Percentiles rank a stretch among this genome's conserved stretches.
Evolutionary conservation across 2,113 vertebrate species (phyloP).

Genomic region (Phyllostomus hastatus): DNA sequence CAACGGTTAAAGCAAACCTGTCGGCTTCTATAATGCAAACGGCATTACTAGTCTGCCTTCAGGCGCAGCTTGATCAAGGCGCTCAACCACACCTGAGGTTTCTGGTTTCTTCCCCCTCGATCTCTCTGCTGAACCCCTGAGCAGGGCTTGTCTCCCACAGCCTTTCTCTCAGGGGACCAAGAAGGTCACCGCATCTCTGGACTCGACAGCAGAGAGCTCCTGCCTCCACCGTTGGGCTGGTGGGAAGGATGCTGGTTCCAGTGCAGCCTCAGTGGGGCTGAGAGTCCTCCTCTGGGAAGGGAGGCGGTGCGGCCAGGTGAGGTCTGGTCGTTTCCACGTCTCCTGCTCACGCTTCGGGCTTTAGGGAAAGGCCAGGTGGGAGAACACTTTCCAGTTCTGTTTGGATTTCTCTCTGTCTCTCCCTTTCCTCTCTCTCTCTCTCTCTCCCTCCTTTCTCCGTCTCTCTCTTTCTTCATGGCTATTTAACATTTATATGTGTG

Average conservation of each 20-base stretch:
- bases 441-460: no score
- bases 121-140: not conserved
- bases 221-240: no score
- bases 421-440: no score
- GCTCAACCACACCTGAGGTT: fast-evolving
- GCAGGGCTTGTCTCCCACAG: not conserved
- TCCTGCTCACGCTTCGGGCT: fast-evolving
- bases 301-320: fast-evolving
- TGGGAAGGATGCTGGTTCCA: no score
- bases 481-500: not conserved
- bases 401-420: no score
- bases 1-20: fast-evolving
- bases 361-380: not conserved
- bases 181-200: no score
- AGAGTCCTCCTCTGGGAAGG: fast-evolving
- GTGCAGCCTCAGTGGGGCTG: fast-evolving
- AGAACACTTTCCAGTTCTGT: not conserved
- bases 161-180: fast-evolving
- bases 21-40: not conserved
- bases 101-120: fast-evolving
- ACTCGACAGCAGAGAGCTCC: no score
- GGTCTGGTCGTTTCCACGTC: fast-evolving
- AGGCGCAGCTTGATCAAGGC: not conserved
- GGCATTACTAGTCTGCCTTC: fast-evolving
- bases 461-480: no score